phyloP scores from a whole-genome alignment of 2,888 invertebrate species.

The Aspidapion aeneum region DNA sequence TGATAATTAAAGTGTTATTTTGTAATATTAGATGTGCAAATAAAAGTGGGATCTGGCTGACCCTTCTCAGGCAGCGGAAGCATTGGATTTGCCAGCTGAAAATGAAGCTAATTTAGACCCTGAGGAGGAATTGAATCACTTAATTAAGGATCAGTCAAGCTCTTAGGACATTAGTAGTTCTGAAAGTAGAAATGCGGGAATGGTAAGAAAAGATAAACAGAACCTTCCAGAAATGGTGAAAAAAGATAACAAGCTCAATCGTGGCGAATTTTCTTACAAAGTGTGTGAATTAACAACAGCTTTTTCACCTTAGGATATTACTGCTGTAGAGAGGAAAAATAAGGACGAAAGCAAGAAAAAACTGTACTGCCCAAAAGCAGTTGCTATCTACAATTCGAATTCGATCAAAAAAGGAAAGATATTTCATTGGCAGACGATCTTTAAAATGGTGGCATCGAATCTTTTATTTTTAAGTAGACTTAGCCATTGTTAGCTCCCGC shows the following conservation, averaged over 20 bases:
- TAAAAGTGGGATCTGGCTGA: too few species aligned
- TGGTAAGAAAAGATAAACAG: background rate
- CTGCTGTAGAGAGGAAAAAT: background rate
- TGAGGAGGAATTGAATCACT: too few species aligned
- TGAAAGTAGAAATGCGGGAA: too few species aligned
- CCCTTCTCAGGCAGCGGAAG: too few species aligned
- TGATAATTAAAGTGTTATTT: too few species aligned
- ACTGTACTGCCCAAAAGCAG: background rate
- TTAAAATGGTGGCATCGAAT: background rate
- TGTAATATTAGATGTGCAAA: too few species aligned
- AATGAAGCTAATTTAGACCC: too few species aligned
- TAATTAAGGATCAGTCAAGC: too few species aligned
- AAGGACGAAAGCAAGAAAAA: background rate
- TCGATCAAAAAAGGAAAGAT: background rate
- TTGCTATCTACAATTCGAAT: too few species aligned
- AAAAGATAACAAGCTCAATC: background rate
- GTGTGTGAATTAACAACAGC: background rate
- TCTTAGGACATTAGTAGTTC: too few species aligned
- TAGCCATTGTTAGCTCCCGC: too few species aligned
- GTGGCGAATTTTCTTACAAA: background rate
- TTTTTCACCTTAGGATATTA: background rate
- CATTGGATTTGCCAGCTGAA: too few species aligned
- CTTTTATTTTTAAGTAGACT: background rate
- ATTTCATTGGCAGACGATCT: background rate
- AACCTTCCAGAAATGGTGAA: background rate